Conservation (phyloP, 2,888 invertebrate species). For the Diplolepis rosae region DNA sequence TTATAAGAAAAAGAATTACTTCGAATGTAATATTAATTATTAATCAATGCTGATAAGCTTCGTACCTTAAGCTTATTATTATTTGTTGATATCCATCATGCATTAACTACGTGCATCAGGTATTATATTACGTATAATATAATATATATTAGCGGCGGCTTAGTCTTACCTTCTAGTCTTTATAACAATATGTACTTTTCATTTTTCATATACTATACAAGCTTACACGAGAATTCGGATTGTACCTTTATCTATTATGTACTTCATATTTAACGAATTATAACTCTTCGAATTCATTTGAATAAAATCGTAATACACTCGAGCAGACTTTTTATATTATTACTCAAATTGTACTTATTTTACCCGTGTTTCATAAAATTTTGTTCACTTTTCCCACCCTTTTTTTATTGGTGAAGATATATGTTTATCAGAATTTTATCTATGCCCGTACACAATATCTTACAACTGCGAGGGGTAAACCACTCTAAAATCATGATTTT, state of each 20-base stretch:
- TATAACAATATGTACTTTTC: constrained; percentile 54
- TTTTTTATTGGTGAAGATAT: no score
- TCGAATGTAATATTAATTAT: constrained; percentile 21
- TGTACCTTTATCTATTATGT: constrained; percentile 22
- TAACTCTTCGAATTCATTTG: constrained; percentile 67
- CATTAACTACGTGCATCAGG: constrained; percentile 5
- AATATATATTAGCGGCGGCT: constrained; percentile 53
- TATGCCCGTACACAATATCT: constrained; percentile 74
- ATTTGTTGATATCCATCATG: constrained; percentile 19
- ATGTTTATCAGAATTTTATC: constrained; percentile 73
- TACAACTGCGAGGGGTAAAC: constrained; percentile 75
- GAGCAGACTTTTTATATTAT: not conserved
- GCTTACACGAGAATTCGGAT: constrained; percentile 58
- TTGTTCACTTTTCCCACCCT: no score
- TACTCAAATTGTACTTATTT: no score
- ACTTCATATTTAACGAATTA: constrained; percentile 23
- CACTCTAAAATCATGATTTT: no score
- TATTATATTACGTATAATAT: constrained; percentile 47
- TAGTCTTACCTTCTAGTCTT: constrained; percentile 62
- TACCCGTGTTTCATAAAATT: no score
- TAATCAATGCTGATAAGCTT: constrained; percentile 18
- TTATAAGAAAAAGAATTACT: constrained; percentile 52
- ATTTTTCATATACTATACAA: constrained; percentile 29
- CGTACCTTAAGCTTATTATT: constrained; percentile 7
- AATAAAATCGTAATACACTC: constrained; percentile 68